These are phyloP conservation scores for Neosilurus hyrtlii DNA, from an alignment of 2,797 vertebrate species.

Conservation along the genomic window DNA sequence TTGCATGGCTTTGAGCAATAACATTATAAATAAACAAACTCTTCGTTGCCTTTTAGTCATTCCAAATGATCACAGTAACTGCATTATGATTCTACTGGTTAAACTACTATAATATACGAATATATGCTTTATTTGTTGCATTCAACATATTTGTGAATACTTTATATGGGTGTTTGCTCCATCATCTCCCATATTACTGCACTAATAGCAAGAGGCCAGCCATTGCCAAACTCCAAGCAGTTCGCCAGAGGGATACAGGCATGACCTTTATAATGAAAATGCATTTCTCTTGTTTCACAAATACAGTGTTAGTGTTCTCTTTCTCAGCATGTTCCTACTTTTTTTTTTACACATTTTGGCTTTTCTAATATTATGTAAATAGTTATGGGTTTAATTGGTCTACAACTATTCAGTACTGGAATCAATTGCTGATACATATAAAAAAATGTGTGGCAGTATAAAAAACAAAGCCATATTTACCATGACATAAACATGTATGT, in stretches of 20 bases:
- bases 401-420: background rate
- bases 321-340: background rate
- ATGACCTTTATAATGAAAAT: conserved; percentile 42
- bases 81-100: background rate
- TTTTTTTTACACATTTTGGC: background rate
- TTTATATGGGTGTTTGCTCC: background rate
- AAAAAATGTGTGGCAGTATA: background rate
- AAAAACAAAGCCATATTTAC: too few species aligned
- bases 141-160: background rate
- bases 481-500: too few species aligned
- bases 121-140: background rate
- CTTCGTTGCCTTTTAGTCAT: background rate
- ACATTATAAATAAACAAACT: background rate
- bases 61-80: background rate
- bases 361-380: conserved; percentile 2
- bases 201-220: conserved; percentile 39
- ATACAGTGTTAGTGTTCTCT: background rate
- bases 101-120: background rate
- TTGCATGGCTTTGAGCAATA: background rate
- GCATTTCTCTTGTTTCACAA: conserved; percentile 21
- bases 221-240: conserved; percentile 29
- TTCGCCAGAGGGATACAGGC: conserved; percentile 41
- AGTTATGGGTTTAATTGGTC: background rate
- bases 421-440: background rate
- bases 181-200: conserved; percentile 18